Base-by-base conservation (phyloP, 2,888 invertebrate genomes). In the Drosophila paranaensis region DNA sequence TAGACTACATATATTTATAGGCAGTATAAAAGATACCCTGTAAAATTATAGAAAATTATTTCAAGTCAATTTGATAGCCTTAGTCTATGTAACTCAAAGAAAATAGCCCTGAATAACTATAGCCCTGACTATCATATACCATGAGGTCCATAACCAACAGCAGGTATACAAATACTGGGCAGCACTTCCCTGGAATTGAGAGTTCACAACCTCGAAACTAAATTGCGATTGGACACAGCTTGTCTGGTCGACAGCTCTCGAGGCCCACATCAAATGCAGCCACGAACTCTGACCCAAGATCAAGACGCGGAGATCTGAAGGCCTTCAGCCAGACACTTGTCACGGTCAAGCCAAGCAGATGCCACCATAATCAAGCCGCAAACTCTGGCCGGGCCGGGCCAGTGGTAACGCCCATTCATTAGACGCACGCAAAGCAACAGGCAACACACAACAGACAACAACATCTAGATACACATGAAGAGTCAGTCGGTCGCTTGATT, bases 261-360 rank as follows among this genome's bases (percentile, higher is more conserved):
- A n/a, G 45, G 48, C 40, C 58, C 57, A 45, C 66, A 53, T 60
- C 61, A 46, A 50, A 35, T 57, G 37, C 25, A 33, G 4, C 57
- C 45, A 61, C 54, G 76, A 79, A 62, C 80, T 79, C 37, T 63
- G 71, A 75, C 63, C 80, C 62, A 43, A 61, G 71, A 66, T 73
- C 74, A 61, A 45, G 40, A 20, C 33, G 43, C 37, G 0, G 5
- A 37, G 53, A 63, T 70, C 57, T 11, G 48, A 11, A 50, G 57
- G 30, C 37, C 74, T 60, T 46, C 58, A 27, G 14, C 46, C 55
- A 45, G 25, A 35, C 74, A 68, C 76, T 78, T 79, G 74, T 51
- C 74, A 68, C 53, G 79, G 61, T 45, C 79, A 63, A 20, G 13
- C 55, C 20, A 25, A 25, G 53, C 40, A 40, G 65, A 60, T 51